Conservation (phyloP, 2,113 vertebrate species). For the Anhinga rufa region DNA sequence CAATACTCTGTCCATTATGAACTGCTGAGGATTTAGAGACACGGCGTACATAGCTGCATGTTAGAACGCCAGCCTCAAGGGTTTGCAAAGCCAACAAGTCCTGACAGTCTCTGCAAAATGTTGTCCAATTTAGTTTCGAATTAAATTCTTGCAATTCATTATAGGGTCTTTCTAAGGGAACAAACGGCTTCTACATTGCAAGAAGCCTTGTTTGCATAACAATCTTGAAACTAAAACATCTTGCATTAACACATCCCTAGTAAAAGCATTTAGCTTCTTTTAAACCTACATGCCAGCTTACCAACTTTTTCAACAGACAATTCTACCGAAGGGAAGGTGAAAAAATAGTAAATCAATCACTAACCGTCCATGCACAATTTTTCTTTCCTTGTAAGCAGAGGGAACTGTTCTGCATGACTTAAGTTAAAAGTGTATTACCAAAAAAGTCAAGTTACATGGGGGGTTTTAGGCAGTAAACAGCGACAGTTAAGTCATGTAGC, state of each 20-base stretch:
- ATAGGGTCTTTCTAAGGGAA: neutral
- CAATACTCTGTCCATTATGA: slow-evolving; percentile 30
- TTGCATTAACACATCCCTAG: neutral
- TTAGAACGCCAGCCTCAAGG: neutral
- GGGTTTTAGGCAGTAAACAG: neutral
- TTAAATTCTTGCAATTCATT: slow-evolving; percentile 35
- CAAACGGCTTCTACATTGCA: neutral
- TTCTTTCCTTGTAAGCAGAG: slow-evolving; percentile 8
- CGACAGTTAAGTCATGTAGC: neutral
- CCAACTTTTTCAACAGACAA: neutral
- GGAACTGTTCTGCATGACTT: slow-evolving; percentile 24
- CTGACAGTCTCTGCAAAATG: slow-evolving; percentile 27
- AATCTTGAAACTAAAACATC: neutral
- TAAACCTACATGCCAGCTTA: neutral
- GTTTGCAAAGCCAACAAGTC: slow-evolving; percentile 53
- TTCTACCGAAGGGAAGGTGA: neutral
- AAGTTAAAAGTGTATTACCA: neutral
- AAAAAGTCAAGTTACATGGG: neutral
- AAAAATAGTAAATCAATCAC: neutral
- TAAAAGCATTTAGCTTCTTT: neutral
- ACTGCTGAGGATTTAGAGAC: slow-evolving; percentile 24
- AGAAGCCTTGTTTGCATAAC: neutral
- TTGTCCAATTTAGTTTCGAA: slow-evolving; percentile 35
- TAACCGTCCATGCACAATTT: slow-evolving; percentile 2
- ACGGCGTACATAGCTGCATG: neutral